Evolutionary conservation across 2,113 vertebrate species (phyloP).

Genomic region (Struthidea cinerea): DNA sequence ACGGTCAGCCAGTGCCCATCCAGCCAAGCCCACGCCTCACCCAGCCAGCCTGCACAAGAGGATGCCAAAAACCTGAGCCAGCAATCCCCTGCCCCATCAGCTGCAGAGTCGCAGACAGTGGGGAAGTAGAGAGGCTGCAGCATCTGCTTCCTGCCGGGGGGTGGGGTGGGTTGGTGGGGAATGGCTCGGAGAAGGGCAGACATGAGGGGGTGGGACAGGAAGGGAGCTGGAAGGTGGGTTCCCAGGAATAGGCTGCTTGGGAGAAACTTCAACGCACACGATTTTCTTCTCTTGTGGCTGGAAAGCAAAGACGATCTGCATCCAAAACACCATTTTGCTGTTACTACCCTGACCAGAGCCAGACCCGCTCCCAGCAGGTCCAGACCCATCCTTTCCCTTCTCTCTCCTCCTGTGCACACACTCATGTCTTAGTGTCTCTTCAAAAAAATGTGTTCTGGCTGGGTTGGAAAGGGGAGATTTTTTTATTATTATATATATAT

Average conservation of each 20-base stretch:
- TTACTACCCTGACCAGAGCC: constrained; percentile 54
- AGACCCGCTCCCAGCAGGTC: constrained; percentile 16
- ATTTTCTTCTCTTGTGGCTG: constrained; percentile 57
- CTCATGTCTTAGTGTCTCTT: constrained; percentile 68
- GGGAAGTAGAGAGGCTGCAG: constrained; percentile 72
- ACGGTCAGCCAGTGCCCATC: constrained; percentile 66
- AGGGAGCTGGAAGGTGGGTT: constrained; percentile 48
- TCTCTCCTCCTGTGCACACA: constrained; percentile 30
- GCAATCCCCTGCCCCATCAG: constrained; percentile 62
- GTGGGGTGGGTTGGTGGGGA: constrained; percentile 16
- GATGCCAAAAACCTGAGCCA: constrained; percentile 85
- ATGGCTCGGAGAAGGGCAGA: background rate
- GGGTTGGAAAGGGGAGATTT: constrained; percentile 67
- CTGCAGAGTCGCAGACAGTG: constrained; percentile 60
- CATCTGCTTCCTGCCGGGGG: constrained; percentile 8
- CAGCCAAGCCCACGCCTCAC: constrained; percentile 62
- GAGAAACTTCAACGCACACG: constrained; percentile 53
- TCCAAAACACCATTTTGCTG: constrained; percentile 59
- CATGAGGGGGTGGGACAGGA: constrained; percentile 19
- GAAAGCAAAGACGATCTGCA: constrained; percentile 51
- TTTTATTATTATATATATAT: constrained; percentile 79
- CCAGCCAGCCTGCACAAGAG: constrained; percentile 74
- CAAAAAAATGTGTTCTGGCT: constrained; percentile 3
- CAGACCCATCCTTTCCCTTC: background rate
- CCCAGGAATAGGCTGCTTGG: constrained; percentile 52